Base-by-base conservation (phyloP, 1,140 invertebrate species). In the Apis laboriosa region DNA sequence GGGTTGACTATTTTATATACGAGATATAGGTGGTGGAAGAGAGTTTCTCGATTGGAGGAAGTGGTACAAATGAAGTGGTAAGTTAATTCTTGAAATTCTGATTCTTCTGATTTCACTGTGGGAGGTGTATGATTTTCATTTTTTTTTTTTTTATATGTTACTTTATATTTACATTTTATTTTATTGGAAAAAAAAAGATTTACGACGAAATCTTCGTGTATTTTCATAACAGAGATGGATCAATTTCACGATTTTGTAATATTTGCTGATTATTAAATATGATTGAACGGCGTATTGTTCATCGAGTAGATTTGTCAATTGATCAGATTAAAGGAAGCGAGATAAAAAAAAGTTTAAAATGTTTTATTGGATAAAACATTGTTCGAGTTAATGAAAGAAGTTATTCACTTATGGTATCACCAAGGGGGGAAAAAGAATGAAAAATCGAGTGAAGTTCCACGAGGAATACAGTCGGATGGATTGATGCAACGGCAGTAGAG, bases 371-470 rank as follows among this genome's bases (percentile, higher is more conserved):
- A 34, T 64, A 34, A 64, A 34, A 64, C 9, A 15, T 17, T 0
- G 34, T 12, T 43, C 34, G 34, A 64, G 34, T 64, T 11, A 34
- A 17, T 34, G 24, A 2, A 64, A 9, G 8, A 15, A 34, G 28
- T 19, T 64, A 9, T 60, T 60, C 2, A 9, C n/a, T 61, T 24
- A 0, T 24, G 11, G 15, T 56, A 19, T 56, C 56, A 17, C 4
- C 1, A 19, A 0, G 7, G 3, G 2, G 15, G 2, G 1, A 9
- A 0, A 12, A 4, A 11, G 24, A 12, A 3, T 61, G n/a, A 5
- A 24, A 24, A 61, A 24, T 24, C 11, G 34, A 63, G 9, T 4
- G 11, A 24, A 4, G 60, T 24, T n/a, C 13, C 13, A 12, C n/a
- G 1, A 60, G 11, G 24, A 12, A 67, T 21, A 19, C 17, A 43